Evolutionary conservation across 1,140 invertebrate species (phyloP), one percentile per base, ranked within the genome.

Genomic region (Drosophila murphyi): DNA sequence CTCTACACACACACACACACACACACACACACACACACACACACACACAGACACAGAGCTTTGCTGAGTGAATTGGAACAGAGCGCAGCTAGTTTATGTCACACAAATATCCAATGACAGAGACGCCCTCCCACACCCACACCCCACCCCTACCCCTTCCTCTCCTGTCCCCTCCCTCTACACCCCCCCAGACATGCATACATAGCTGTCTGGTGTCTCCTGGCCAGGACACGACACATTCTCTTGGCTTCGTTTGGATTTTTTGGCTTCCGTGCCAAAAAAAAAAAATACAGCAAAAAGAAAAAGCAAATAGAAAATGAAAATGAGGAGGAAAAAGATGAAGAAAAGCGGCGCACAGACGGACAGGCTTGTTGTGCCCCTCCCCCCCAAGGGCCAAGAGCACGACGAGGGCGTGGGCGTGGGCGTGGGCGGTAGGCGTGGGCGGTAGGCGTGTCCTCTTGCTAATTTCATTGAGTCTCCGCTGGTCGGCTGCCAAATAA

Each of bases 91-190:
- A 87, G 82, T 87, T 87, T 87, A 68, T 87, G 82, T 87, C 83
- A 82, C 82, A 87, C 83, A 87, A 87, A 87, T 87, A 88, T 87
- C 83, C 80, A 80, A 80, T 87, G 82, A 87, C 83, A 87, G 72
- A 20, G 41, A 57, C 69, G 7, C 62, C 65, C 54, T 31, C 10
- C 48, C 28, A 57, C 69, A 7, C 62, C 65, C 54, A 29, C 10
- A 43, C 28, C 28, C n/a, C 34, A 2, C 1, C 39, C 5, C 3
- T 5, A 3, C 7, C 41, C 4, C 32, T 43, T 48, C 34, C 5
- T 20, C 29, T 20, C 20, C 20, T 20, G 1, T 20, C 20, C 20
- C 20, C 20, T 1, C 20, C 20, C 20, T 20, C 20, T 20, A 20
- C 20, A 20, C 7, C 12, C 6, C 10, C 34, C 10, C 5, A 8